Evolutionary conservation across 2,797 vertebrate genomes (phyloP).

Genomic region (Taenioides sp.): DNA sequence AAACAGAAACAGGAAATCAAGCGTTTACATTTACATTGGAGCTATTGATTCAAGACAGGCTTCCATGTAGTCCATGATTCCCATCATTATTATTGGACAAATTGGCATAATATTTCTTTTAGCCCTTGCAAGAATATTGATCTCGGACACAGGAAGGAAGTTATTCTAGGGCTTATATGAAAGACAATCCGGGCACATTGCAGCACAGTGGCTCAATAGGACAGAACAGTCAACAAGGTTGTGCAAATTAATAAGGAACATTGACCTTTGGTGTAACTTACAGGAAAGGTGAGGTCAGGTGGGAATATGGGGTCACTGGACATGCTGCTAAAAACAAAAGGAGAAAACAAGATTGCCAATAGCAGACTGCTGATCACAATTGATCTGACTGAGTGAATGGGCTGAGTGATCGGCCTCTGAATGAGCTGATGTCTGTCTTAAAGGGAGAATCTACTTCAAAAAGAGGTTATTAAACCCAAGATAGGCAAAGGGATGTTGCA

Average conservation of each 20-base stretch:
- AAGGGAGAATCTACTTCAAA: constrained; percentile 17
- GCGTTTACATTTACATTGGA: constrained; percentile 56
- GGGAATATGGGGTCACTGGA: constrained; percentile 42
- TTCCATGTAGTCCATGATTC: constrained; percentile 49
- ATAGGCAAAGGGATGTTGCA: background rate
- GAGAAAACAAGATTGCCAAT: constrained; percentile 54
- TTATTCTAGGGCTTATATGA: constrained; percentile 62
- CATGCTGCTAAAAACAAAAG: constrained; percentile 26
- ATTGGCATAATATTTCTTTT: constrained; percentile 60
- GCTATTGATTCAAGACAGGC: constrained; percentile 58
- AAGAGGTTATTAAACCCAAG: background rate
- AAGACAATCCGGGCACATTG: constrained; percentile 61
- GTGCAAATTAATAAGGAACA: constrained; percentile 55
- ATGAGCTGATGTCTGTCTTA: constrained; percentile 20
- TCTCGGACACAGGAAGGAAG: constrained; percentile 68
- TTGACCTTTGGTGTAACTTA: constrained; percentile 56
- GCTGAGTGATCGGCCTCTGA: constrained; percentile 44
- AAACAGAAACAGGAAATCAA: constrained; percentile 35
- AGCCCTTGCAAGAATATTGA: constrained; percentile 62
- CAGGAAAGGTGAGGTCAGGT: constrained; percentile 51
- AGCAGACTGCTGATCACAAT: constrained; percentile 43
- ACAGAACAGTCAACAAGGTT: constrained; percentile 55
- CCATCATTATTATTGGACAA: constrained; percentile 39
- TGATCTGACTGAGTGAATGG: constrained; percentile 49
- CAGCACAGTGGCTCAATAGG: constrained; percentile 41